Evolutionary conservation across 2,888 invertebrate species (phyloP).

Genomic region (Nyleta sp.): DNA sequence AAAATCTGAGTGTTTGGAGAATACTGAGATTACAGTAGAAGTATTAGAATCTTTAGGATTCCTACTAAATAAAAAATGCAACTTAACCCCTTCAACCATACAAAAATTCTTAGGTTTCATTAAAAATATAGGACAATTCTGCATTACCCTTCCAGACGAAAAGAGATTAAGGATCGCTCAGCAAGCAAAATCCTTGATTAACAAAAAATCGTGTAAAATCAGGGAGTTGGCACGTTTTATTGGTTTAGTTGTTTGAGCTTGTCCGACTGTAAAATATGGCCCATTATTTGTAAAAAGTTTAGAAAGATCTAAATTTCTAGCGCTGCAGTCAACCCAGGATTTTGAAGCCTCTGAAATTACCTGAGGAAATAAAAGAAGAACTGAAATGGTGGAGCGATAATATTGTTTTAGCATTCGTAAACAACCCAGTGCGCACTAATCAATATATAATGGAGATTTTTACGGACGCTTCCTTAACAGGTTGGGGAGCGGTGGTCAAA

Average conservation of each 20-base stretch:
- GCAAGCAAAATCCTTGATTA: not conserved
- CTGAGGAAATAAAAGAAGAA: not conserved
- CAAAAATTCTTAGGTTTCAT: constrained; percentile 12
- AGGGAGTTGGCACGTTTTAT: constrained; percentile 1
- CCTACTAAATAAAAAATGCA: constrained; percentile 12
- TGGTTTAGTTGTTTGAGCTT: not conserved
- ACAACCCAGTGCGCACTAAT: not conserved
- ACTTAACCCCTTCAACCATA: not conserved
- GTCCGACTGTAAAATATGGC: constrained; percentile 16
- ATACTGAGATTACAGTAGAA: constrained; percentile 18
- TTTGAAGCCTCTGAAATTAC: not conserved
- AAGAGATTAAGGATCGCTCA: not conserved
- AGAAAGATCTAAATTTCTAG: constrained; percentile 9
- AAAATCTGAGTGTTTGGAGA: not conserved
- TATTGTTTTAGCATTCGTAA: not conserved
- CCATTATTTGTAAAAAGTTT: not conserved
- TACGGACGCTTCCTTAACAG: constrained; percentile 60
- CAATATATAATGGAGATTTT: constrained; percentile 11
- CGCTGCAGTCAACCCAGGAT: not conserved
- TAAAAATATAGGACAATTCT: not conserved
- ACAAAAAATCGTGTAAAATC: not conserved
- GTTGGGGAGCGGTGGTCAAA: constrained; percentile 52
- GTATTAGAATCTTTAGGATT: constrained; percentile 23
- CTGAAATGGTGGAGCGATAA: constrained; percentile 1
- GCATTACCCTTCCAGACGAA: not conserved